phyloP scores from a whole-genome alignment of 2,888 invertebrate genomes.

The Resseliella maxima region DNA sequence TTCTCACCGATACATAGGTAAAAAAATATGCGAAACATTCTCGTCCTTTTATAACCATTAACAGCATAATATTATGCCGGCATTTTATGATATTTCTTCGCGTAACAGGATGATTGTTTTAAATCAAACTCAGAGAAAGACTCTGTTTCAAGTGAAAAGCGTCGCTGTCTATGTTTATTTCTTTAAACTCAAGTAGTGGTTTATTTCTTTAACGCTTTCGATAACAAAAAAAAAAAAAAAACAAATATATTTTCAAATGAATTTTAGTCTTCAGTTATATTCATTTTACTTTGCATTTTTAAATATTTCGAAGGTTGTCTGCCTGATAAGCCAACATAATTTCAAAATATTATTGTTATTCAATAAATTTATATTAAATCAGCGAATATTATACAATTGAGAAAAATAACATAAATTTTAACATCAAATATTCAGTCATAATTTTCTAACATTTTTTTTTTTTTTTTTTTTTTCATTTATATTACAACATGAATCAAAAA shows the following conservation, averaged over 20 bases:
- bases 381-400: background rate
- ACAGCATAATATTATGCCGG: background rate
- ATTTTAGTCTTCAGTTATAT: no score
- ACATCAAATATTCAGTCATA: no score
- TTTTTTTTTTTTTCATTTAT: no score
- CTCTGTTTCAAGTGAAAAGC: no score
- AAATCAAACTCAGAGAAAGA: no score
- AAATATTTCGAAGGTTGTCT: conserved; percentile 10
- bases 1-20: background rate
- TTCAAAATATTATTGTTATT: background rate
- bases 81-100: background rate
- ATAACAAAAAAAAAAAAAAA: background rate
- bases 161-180: no score
- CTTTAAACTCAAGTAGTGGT: background rate
- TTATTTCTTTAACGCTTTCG: background rate
- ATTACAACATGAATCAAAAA: no score
- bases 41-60: background rate
- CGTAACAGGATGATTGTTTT: background rate
- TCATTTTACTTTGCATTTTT: no score
- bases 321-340: background rate
- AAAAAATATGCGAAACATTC: background rate
- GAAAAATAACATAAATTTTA: background rate
- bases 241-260: background rate
- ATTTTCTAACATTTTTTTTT: no score
- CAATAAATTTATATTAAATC: background rate